phyloP scores from a whole-genome alignment of 2,113 vertebrate genomes.

The Aix galericulata region DNA sequence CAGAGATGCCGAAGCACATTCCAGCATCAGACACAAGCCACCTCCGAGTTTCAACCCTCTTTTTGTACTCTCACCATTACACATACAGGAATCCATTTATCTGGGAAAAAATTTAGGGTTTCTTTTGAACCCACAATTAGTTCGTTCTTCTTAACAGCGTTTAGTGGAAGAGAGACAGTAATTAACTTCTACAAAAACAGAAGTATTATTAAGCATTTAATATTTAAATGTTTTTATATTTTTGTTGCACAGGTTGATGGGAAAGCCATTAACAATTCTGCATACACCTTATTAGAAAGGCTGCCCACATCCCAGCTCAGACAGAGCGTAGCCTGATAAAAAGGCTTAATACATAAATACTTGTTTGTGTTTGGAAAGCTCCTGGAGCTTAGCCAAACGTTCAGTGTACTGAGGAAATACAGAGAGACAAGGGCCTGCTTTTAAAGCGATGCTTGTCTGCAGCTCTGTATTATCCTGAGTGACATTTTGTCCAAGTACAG shows the following conservation, averaged over 20 bases:
- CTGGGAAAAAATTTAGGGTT: accelerated
- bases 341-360: conserved; percentile 65
- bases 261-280: conserved; percentile 38
- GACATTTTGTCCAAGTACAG: conserved; percentile 55
- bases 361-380: conserved; percentile 69
- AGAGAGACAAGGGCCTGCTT: conserved; percentile 66
- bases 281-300: conserved; percentile 48
- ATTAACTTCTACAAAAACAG: not conserved
- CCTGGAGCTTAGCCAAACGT: conserved; percentile 62
- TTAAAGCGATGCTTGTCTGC: conserved; percentile 48
- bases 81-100: not conserved
- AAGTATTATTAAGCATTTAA: not conserved
- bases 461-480: conserved; percentile 61
- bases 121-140: not conserved
- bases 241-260: not conserved
- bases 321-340: conserved; percentile 61
- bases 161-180: not conserved
- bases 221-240: not conserved
- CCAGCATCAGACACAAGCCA: not conserved
- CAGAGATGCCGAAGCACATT: not conserved
- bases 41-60: not conserved
- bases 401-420: conserved; percentile 55
- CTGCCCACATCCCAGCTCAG: conserved; percentile 59
- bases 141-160: not conserved
- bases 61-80: not conserved